phyloP scores from a whole-genome alignment of 2,797 vertebrate genomes.

The Sitta carolinensis region DNA sequence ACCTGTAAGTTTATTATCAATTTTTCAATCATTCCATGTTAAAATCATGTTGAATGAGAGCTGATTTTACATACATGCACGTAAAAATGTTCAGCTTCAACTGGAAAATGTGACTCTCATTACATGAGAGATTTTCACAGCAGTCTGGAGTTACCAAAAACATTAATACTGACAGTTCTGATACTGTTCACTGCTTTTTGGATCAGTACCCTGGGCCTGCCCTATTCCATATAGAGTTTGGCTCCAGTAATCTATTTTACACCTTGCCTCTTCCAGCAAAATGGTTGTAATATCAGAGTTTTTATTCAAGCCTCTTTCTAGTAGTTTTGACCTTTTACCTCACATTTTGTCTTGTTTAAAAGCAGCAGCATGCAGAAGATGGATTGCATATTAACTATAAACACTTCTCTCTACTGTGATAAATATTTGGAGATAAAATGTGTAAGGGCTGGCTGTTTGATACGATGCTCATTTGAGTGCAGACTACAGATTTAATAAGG shows the following conservation, averaged over 20 bases:
- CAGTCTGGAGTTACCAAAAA: not conserved
- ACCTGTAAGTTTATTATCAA: not conserved
- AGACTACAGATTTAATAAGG: not conserved
- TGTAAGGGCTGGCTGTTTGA: not conserved
- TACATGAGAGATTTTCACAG: not conserved
- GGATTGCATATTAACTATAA: constrained; percentile 25
- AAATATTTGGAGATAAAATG: constrained; percentile 21
- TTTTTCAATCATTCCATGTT: not conserved
- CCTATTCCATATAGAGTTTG: not conserved
- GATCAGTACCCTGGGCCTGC: not conserved
- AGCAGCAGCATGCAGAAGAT: not conserved
- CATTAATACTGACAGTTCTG: not conserved
- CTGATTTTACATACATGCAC: not conserved
- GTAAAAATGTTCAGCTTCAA: not conserved
- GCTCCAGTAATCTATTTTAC: not conserved
- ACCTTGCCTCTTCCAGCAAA: not conserved
- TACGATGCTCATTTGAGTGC: not conserved
- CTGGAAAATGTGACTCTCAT: not conserved
- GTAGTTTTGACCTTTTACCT: constrained; percentile 45
- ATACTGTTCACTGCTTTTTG: not conserved
- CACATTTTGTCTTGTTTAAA: constrained; percentile 6
- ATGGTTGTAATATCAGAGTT: not conserved
- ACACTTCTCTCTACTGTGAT: not conserved
- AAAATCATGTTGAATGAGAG: not conserved
- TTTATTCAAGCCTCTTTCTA: not conserved